Conservation (phyloP, 1,140 invertebrate species). For the Sipha flava region DNA sequence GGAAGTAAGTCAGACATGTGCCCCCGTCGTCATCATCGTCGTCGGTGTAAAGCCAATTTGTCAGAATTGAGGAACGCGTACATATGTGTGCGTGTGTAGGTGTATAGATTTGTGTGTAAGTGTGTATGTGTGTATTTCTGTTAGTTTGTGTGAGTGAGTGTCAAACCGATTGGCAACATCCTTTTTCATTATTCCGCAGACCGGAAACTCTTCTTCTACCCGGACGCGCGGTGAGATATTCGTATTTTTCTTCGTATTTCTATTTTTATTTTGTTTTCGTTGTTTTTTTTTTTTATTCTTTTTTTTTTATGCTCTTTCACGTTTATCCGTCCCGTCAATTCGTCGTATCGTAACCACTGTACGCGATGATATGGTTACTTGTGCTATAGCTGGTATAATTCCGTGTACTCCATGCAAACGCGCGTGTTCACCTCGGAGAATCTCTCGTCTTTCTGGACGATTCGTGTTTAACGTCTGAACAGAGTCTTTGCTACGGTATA, state of each 20-base stretch:
- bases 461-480: too few species aligned
- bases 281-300: too few species aligned
- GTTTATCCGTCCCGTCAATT: not conserved
- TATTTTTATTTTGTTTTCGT: not conserved
- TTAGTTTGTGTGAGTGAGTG: not conserved
- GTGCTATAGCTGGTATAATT: too few species aligned
- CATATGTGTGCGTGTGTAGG: too few species aligned
- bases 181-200: not conserved
- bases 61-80: not conserved
- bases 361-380: too few species aligned
- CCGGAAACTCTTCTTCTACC: not conserved
- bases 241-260: not conserved
- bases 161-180: conserved; percentile 3
- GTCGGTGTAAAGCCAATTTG: not conserved
- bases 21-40: not conserved
- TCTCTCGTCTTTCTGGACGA: too few species aligned
- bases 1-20: not conserved
- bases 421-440: too few species aligned
- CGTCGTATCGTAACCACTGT: too few species aligned
- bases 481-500: too few species aligned
- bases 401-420: too few species aligned
- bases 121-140: too few species aligned
- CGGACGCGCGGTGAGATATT: not conserved
- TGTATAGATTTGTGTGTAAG: not conserved
- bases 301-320: too few species aligned